Conservation (phyloP, 2,797 vertebrate species). For the Siniperca obscura region DNA sequence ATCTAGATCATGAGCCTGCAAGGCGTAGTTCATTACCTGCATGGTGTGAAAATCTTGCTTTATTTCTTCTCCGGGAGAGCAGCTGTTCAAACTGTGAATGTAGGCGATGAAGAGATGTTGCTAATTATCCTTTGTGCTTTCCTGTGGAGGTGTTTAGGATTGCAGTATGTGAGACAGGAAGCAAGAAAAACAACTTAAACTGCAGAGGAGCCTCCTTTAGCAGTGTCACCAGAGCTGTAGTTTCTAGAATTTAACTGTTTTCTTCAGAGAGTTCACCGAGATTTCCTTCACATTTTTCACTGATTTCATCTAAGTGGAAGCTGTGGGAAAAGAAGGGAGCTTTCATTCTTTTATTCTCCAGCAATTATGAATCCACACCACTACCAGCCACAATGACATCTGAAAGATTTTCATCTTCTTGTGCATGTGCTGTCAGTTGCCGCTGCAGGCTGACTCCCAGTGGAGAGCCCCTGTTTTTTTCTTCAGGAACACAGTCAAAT, state of each 20-base stretch:
- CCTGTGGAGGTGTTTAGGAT: slow-evolving; percentile 3
- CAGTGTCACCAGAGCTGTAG: slow-evolving; percentile 23
- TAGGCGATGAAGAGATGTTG: neutral
- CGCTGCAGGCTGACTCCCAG: slow-evolving; percentile 50
- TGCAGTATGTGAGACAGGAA: neutral
- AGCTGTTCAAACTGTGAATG: slow-evolving; percentile 1
- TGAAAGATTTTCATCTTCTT: slow-evolving; percentile 55
- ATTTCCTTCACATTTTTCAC: slow-evolving; percentile 18
- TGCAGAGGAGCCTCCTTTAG: slow-evolving; percentile 15
- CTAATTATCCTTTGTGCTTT: slow-evolving; percentile 14
- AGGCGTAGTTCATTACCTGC: neutral
- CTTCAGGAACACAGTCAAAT: slow-evolving; percentile 56
- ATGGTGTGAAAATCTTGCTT: neutral
- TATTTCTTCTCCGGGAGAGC: neutral
- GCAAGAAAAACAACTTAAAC: slow-evolving; percentile 16
- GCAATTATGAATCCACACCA: slow-evolving; percentile 58
- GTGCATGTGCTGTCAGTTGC: slow-evolving; percentile 56
- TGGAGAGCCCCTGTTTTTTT: slow-evolving; percentile 33
- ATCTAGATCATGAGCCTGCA: neutral
- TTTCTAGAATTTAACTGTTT: slow-evolving; percentile 35
- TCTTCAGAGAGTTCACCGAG: slow-evolving; percentile 36
- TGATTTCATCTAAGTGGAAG: slow-evolving; percentile 52
- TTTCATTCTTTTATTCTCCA: slow-evolving; percentile 46
- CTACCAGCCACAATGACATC: slow-evolving; percentile 57
- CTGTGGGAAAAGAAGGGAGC: slow-evolving; percentile 35